These are phyloP conservation scores for Campoletis sonorensis DNA, from an alignment of 1,140 invertebrate genomes.

Conservation along the genomic window DNA sequence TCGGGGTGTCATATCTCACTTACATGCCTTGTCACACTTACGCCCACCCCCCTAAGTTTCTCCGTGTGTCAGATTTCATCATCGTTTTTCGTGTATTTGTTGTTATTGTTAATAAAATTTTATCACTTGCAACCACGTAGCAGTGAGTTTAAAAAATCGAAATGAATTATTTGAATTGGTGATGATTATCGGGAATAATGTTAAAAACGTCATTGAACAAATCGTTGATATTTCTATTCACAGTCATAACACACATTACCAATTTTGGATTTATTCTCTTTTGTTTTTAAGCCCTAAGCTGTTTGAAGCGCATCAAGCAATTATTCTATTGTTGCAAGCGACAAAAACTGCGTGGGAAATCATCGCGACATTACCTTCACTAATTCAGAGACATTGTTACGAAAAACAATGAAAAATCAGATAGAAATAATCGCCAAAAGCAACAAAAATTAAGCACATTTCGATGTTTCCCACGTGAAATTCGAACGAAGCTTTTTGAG, in stretches of 20 bases:
- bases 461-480: constrained; percentile 1
- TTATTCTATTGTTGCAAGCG: constrained; percentile 27
- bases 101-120: no score
- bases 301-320: constrained; percentile 25
- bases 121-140: constrained; percentile 41
- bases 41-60: constrained; percentile 69
- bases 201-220: background rate
- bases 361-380: background rate
- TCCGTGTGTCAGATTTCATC: constrained; percentile 56
- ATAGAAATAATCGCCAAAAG: no score
- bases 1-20: constrained; percentile 63
- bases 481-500: constrained; percentile 2
- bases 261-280: constrained; percentile 18
- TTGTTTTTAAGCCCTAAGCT: constrained; percentile 33
- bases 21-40: constrained; percentile 77
- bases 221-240: constrained; percentile 6
- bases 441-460: background rate
- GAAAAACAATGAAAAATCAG: background rate
- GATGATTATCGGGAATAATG: background rate
- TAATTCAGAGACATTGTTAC: background rate
- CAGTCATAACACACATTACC: constrained; percentile 42
- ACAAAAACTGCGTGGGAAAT: constrained; percentile 21
- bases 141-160: constrained; percentile 33
- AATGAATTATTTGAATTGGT: constrained; percentile 3
- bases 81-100: constrained; percentile 46